phyloP scores from a whole-genome alignment of 1,140 invertebrate genomes.

The Plectrocnemia conspersa region DNA sequence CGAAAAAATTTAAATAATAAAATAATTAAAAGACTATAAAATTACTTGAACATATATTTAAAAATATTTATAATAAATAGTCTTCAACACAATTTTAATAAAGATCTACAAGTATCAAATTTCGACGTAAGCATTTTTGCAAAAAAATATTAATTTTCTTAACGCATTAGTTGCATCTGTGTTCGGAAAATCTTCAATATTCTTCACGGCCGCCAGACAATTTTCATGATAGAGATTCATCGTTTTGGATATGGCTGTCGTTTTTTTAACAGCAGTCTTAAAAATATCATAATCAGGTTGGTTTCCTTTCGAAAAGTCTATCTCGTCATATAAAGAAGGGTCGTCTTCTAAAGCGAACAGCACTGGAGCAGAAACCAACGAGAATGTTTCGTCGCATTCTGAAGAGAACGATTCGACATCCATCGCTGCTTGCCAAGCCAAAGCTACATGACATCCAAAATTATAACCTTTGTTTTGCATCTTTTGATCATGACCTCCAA shows the following conservation, averaged over 20 bases:
- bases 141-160: conserved; percentile 61
- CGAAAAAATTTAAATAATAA: too few species aligned
- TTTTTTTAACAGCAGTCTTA: conserved; percentile 49
- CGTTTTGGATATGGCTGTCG: conserved; percentile 59
- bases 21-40: too few species aligned
- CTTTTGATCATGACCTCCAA: conserved; percentile 66
- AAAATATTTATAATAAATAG: too few species aligned
- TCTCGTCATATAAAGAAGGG: conserved; percentile 60
- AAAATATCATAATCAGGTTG: conserved; percentile 58
- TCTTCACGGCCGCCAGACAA: conserved; percentile 61
- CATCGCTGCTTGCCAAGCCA: conserved; percentile 73
- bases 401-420: conserved; percentile 52
- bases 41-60: too few species aligned
- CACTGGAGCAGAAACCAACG: conserved; percentile 70
- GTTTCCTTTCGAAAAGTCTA: conserved; percentile 64
- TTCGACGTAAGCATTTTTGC: too few species aligned
- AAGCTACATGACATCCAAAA: conserved; percentile 79
- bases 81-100: too few species aligned
- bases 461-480: conserved; percentile 66
- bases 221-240: conserved; percentile 66
- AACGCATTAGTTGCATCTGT: conserved; percentile 59
- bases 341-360: conserved; percentile 71
- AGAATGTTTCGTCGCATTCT: conserved; percentile 53
- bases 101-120: too few species aligned
- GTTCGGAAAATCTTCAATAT: conserved; percentile 58